phyloP scores from a whole-genome alignment of 2,113 vertebrate genomes.

The Donacobius atricapilla region DNA sequence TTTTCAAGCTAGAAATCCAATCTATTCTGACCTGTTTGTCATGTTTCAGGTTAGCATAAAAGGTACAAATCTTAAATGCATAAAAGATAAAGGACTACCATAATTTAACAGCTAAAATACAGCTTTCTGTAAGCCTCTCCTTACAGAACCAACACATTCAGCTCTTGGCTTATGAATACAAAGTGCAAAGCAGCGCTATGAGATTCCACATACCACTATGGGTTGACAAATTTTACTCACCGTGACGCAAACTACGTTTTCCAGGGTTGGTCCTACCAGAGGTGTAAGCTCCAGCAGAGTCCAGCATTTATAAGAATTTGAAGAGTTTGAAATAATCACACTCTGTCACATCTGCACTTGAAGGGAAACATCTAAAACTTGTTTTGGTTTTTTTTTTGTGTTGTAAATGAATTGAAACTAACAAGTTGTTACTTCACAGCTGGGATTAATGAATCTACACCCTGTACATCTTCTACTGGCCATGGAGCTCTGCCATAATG shows the following conservation, averaged over 20 bases:
- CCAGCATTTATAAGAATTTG: not conserved
- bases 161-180: not conserved
- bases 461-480: not conserved
- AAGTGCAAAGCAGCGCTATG: not conserved
- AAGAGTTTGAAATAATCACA: not conserved
- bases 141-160: not conserved
- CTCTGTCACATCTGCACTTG: not conserved
- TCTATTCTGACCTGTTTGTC: not conserved
- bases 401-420: not conserved
- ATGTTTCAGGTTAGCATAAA: not conserved
- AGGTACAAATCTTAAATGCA: not conserved
- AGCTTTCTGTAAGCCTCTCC: not conserved
- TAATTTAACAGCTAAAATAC: not conserved
- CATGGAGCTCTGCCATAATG: not conserved
- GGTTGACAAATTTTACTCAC: not conserved
- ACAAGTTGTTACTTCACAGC: not conserved
- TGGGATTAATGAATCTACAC: not conserved
- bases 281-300: not conserved
- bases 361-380: not conserved
- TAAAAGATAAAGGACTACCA: not conserved
- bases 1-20: not conserved
- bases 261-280: not conserved
- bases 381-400: no score
- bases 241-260: not conserved
- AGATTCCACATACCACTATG: not conserved